These are phyloP conservation scores for Ctenicera cuprea DNA, from an alignment of 2,888 invertebrate genomes.

Conservation along the genomic window DNA sequence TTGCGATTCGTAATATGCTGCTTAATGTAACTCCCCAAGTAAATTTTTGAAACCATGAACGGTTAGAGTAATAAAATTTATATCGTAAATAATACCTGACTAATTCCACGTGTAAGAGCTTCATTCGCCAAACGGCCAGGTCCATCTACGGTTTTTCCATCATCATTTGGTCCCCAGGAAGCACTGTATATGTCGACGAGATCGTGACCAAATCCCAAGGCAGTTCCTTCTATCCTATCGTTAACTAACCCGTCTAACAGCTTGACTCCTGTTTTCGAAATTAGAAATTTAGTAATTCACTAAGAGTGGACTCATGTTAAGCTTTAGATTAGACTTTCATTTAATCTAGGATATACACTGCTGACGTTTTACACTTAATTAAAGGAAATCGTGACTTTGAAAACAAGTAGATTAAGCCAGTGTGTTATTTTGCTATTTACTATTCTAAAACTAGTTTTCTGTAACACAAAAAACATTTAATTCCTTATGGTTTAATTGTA, in stretches of 20 bases:
- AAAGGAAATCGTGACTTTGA: conserved; percentile 14
- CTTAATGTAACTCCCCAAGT: no score
- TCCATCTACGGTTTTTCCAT: conserved; percentile 91
- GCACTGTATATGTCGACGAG: conserved; percentile 94
- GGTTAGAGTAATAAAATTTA: no score
- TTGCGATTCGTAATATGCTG: no score
- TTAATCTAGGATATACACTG: conserved; percentile 7
- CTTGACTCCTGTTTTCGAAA: conserved; percentile 78
- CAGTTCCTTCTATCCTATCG: conserved; percentile 90
- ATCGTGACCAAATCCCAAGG: conserved; percentile 84
- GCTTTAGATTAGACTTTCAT: conserved; percentile 20
- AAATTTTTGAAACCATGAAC: no score
- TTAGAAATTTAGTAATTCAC: conserved; percentile 25
- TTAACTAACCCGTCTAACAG: conserved; percentile 92
- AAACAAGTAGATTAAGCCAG: conserved; percentile 1
- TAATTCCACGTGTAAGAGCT: conserved; percentile 85
- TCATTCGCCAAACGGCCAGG: conserved; percentile 87
- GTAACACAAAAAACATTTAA: no score
- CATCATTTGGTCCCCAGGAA: conserved; percentile 95
- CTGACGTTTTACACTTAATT: conserved; percentile 19
- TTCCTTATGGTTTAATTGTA: no score
- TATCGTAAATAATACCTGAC: conserved; percentile 77
- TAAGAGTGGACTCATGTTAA: conserved; percentile 11
- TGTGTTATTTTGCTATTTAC: no score
- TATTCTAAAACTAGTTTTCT: no score